phyloP scores from a whole-genome alignment of 2,888 invertebrate species.

The Thecocarcelia acutangulata region DNA sequence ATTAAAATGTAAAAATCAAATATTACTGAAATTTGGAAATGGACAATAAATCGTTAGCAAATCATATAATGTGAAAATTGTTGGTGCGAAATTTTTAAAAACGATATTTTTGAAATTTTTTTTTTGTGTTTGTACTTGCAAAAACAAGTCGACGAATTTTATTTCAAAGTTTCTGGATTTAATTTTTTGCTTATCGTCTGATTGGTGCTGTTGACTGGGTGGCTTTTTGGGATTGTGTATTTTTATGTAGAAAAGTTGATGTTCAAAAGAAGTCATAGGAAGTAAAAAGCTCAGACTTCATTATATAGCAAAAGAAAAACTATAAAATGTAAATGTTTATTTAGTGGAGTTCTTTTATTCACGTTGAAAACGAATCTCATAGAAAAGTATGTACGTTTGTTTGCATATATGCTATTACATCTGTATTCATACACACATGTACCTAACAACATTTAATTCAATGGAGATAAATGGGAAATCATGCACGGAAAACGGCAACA shows the following conservation, averaged over 20 bases:
- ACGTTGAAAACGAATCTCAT: background rate
- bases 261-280: slow-evolving; percentile 54
- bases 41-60: too few relatives aligned
- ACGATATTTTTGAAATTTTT: background rate
- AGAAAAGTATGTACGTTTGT: background rate
- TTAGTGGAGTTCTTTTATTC: slow-evolving; percentile 56
- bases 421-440: background rate
- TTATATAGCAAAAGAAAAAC: slow-evolving; percentile 41
- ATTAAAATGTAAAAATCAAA: too few relatives aligned
- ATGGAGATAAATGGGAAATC: too few relatives aligned
- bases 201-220: slow-evolving; percentile 33
- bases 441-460: too few relatives aligned
- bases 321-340: slow-evolving; percentile 53
- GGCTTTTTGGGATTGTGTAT: slow-evolving; percentile 17
- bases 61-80: background rate
- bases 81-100: background rate
- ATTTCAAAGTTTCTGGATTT: slow-evolving; percentile 37
- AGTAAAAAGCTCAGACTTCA: slow-evolving; percentile 31
- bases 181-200: slow-evolving; percentile 2
- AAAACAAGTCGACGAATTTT: slow-evolving; percentile 47
- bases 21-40: too few relatives aligned
- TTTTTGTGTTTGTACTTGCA: slow-evolving; percentile 36
- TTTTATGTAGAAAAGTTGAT: slow-evolving; percentile 17
- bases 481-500: background rate
- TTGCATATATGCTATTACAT: too few relatives aligned